These are phyloP conservation scores for Drosophila multiciliata DNA, from an alignment of 2,888 invertebrate species.

Conservation along the genomic window DNA sequence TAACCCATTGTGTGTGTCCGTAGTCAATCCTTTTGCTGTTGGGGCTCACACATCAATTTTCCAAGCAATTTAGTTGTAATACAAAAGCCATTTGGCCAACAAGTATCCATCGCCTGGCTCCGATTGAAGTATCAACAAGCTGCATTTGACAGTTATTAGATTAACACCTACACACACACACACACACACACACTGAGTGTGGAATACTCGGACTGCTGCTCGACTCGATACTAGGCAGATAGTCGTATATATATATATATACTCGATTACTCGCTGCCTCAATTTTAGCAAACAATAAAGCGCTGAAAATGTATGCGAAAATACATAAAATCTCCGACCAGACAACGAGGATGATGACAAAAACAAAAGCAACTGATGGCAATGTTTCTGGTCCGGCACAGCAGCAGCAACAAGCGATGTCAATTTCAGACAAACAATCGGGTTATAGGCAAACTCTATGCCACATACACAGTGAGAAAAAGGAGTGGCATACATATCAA, in stretches of 20 bases:
- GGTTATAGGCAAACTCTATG: constrained; percentile 49
- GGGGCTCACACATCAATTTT: constrained; percentile 45
- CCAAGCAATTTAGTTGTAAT: constrained; percentile 47
- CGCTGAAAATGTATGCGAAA: constrained; percentile 73
- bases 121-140: constrained; percentile 54
- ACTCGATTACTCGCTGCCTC: constrained; percentile 67
- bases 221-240: constrained; percentile 24
- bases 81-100: constrained; percentile 36
- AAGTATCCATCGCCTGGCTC: constrained; percentile 23
- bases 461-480: constrained; percentile 11
- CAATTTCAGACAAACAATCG: constrained; percentile 79
- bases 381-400: constrained; percentile 6
- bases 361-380: constrained; percentile 27
- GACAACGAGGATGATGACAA: constrained; percentile 57
- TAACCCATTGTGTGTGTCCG: neutral
- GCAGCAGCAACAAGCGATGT: constrained; percentile 65
- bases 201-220: constrained; percentile 3
- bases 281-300: constrained; percentile 77
- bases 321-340: constrained; percentile 73
- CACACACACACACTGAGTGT: constrained; percentile 40
- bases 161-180: constrained; percentile 73
- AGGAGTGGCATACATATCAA: neutral
- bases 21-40: neutral
- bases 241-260: neutral
- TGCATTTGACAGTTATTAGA: constrained; percentile 80